Evolutionary conservation across 2,888 invertebrate species (phyloP).

Genomic region (Pandemis cinnamomeana): DNA sequence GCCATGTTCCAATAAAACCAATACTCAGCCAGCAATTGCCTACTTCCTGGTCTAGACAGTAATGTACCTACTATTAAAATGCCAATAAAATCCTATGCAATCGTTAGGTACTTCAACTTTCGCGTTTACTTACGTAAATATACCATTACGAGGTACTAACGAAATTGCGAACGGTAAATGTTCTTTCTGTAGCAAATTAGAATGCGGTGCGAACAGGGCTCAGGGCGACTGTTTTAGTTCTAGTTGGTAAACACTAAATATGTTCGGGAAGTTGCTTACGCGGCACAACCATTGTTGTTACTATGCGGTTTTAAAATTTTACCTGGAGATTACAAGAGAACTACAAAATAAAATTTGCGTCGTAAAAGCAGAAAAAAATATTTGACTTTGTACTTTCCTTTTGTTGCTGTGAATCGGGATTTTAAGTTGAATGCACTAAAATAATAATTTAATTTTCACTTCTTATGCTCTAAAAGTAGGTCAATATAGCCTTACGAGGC

Average conservation of each 20-base stretch:
- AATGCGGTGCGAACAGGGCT: neutral
- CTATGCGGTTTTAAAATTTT: neutral
- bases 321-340: neutral
- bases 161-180: conserved; percentile 2
- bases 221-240: conserved; percentile 2
- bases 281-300: neutral
- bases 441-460: too few relatives aligned
- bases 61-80: too few relatives aligned
- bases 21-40: too few relatives aligned
- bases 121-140: conserved; percentile 2
- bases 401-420: too few relatives aligned
- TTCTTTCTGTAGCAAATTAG: neutral
- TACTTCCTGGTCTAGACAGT: too few relatives aligned
- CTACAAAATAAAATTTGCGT: too few relatives aligned
- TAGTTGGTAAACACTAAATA: conserved; percentile 13
- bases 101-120: conserved; percentile 6
- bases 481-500: too few relatives aligned
- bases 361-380: too few relatives aligned
- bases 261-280: neutral
- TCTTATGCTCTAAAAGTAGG: too few relatives aligned
- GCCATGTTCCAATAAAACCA: too few relatives aligned
- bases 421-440: too few relatives aligned
- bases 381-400: too few relatives aligned
- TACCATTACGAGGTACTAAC: neutral
- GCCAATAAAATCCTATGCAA: neutral